Base-by-base conservation (phyloP, 2,797 vertebrate genomes). In the Spondyliosoma cantharus region DNA sequence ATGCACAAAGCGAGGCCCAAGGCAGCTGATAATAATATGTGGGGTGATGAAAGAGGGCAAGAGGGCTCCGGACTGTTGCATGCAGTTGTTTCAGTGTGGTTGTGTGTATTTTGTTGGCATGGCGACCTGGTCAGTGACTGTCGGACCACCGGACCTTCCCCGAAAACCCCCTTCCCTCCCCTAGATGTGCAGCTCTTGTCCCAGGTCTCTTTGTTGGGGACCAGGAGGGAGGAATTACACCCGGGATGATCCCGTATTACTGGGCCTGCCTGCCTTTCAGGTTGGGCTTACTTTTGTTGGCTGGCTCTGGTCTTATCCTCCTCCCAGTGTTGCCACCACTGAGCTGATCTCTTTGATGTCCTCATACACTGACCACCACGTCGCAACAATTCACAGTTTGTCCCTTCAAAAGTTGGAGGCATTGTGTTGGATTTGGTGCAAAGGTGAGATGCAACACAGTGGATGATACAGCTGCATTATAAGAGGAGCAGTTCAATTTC, bases 1-100 rank as follows among this genome's bases (percentile, higher is more conserved):
- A 1, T 81, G 71, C 87, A 95, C 95, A 95, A 96, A 94, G 93
- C 86, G 81, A 84, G 85, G 75, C 83, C 88, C 93, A 92, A 93
- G 91, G 91, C 91, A 86, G 90, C 91, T 95, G 93, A 96, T 96
- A 95, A 96, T 91, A 95, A 95, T 94, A 94, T 87, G 86, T 92
- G 82, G 83, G 87, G 85, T 37, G 92, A 93, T 92, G 90, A 94
- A 93, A 92, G 85, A 90, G 93, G 90, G 82, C 87, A 89, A 83
- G 62, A 92, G 89, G 89, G 90, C 92, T 90, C 32, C 24, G 84
- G 89, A 91, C 93, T 93, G 87, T 89, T 85, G 81, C 87, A 69
- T 67, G 56, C 83, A 72, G 70, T 86, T 70, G 75, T 84, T 52
- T 74, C 66, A 72, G 72, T 78, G 78, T 85, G 75, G 71, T n/a